These are phyloP conservation scores for Uromys caudimaculatus DNA, from an alignment of 2,797 vertebrate genomes.

Conservation along the genomic window DNA sequence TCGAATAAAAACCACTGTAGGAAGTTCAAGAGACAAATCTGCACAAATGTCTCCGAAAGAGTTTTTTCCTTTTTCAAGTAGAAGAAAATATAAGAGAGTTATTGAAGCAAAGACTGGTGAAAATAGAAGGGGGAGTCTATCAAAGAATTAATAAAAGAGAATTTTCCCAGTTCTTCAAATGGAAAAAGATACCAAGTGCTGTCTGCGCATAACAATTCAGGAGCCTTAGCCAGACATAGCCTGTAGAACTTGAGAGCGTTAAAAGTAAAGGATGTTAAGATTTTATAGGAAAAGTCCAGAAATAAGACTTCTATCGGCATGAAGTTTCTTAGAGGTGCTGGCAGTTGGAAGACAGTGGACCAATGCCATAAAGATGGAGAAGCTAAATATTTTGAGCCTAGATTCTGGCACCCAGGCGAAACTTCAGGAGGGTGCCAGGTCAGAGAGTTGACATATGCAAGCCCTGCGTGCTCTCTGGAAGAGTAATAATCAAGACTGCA, in stretches of 20 bases:
- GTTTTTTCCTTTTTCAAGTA: neutral
- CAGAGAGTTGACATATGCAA: neutral
- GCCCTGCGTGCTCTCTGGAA: neutral
- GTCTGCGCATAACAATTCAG: slow-evolving; percentile 1
- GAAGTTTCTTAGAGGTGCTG: slow-evolving; percentile 3
- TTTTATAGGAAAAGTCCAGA: neutral
- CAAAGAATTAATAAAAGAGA: slow-evolving; percentile 44
- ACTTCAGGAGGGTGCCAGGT: neutral
- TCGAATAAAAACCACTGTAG: slow-evolving; percentile 26
- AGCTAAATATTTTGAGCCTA: slow-evolving; percentile 7
- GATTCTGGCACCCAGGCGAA: slow-evolving; percentile 15
- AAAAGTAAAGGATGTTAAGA: slow-evolving; percentile 5
- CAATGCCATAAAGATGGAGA: neutral
- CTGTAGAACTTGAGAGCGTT: neutral
- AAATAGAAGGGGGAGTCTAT: slow-evolving; percentile 32
- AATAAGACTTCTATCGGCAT: neutral
- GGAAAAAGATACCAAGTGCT: neutral
- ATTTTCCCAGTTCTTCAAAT: slow-evolving; percentile 28
- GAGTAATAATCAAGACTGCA: neutral
- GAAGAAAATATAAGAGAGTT: slow-evolving; percentile 39
- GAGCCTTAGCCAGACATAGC: neutral
- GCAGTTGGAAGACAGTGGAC: neutral
- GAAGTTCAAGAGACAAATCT: neutral
- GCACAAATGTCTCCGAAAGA: neutral
- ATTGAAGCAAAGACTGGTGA: slow-evolving; percentile 25